Percentiles rank a stretch among this genome's conserved stretches.
Evolutionary conservation across 2,113 vertebrate genomes (phyloP).

Genomic region (Spheniscus mendiculus): DNA sequence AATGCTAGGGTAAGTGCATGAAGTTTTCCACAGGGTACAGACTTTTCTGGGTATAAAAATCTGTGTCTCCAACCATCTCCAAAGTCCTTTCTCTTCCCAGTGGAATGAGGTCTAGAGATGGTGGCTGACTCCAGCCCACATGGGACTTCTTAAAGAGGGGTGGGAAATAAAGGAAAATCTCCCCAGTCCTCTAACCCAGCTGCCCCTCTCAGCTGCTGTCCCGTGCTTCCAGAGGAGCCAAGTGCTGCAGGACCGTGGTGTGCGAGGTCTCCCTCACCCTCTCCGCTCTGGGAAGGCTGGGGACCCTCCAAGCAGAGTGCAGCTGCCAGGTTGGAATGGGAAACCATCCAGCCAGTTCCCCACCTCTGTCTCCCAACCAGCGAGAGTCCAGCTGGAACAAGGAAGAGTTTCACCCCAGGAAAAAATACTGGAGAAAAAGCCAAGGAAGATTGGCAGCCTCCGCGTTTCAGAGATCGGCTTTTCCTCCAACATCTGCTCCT

Average conservation of each 20-base stretch:
- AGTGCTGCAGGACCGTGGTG: neutral
- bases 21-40: neutral
- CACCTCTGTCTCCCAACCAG: neutral
- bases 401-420: neutral
- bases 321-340: neutral
- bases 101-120: neutral
- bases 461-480: neutral
- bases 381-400: neutral
- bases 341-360: neutral
- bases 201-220: neutral
- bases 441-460: neutral
- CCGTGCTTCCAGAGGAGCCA: neutral
- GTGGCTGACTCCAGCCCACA: neutral
- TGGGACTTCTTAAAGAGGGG: neutral
- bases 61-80: neutral
- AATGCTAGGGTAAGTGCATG: fast-evolving
- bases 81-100: neutral
- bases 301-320: neutral
- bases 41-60: neutral
- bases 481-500: neutral
- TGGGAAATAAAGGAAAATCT: neutral
- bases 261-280: neutral
- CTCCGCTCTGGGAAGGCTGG: neutral
- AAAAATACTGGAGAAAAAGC: neutral
- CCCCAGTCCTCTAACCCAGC: neutral